Base-by-base conservation (phyloP, 2,113 vertebrate species). In the Podarcis cretensis region DNA sequence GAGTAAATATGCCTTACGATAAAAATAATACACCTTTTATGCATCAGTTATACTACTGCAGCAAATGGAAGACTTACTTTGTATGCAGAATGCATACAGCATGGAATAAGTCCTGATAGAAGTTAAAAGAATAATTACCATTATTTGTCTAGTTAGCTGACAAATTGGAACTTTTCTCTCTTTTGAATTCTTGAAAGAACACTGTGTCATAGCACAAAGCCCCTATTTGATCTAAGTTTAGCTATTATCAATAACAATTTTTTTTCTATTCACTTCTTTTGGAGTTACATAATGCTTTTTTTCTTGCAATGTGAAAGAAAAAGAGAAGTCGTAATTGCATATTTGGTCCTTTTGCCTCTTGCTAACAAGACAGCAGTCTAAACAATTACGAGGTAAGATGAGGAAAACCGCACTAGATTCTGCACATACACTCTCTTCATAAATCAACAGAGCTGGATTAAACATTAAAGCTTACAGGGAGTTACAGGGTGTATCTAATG, bases 41-140 rank as follows among this genome's bases (percentile, higher is more conserved):
- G 12, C 59, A 73, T 13, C 8, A 20, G 76, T 69, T 48, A 88
- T 91, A 69, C 81, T 78, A 74, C 63, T 77, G 48, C 37, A 89
- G 84, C 35, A 81, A 86, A 80, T 5, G 93, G 83, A 87, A 89
- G 37, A 87, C 12, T 88, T 93, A 86, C 81, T 95, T 93, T 68
- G 86, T 92, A 94, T 95, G 94, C 96, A 93, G 63, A 90, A 81
- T 84, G 89, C 92, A 91, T 84, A 54, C 76, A 92, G 88, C 87
- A 84, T 84, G 92, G 92, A 90, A 88, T 66, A 93, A 95, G 87
- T 93, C 95, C 92, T 81, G 90, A 89, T 86, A 87, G 89, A 94
- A 95, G 94, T 94, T 95, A 94, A 94, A 90, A 94, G 91, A 96
- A 94, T 96, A 96, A 95, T 96, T 95, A 94, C 88, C 88, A 81